Evolutionary conservation across 2,113 vertebrate genomes (phyloP).

Genomic region (Spermophilus dauricus): DNA sequence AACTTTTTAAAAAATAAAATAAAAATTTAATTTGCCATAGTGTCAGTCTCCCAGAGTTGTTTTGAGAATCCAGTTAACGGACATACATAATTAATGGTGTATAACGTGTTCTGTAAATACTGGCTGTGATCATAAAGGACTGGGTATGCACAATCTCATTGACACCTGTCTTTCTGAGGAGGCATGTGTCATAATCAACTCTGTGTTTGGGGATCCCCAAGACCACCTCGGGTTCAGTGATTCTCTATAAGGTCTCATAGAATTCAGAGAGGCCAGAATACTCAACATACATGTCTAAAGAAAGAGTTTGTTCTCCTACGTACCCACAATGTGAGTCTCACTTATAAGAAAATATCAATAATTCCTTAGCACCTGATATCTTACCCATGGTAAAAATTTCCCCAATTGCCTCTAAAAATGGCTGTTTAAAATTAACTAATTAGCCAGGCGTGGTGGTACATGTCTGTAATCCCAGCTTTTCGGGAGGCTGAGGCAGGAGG

Average conservation of each 20-base stretch:
- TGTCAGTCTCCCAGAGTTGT: neutral
- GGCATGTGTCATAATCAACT: neutral
- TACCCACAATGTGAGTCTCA: no score
- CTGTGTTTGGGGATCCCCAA: neutral
- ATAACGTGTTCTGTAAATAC: neutral
- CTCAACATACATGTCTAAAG: neutral
- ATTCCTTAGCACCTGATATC: neutral
- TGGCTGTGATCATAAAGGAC: neutral
- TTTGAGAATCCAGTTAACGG: neutral
- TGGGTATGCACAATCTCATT: neutral
- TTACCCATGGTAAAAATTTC: neutral
- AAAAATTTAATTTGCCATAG: neutral
- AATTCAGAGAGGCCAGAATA: neutral
- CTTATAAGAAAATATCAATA: neutral
- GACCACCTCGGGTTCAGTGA: neutral
- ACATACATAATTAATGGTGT: neutral
- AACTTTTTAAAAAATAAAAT: no score
- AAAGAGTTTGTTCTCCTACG: neutral
- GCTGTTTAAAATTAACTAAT: no score
- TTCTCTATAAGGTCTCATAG: neutral
- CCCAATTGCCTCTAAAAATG: neutral
- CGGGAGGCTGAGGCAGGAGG: no score
- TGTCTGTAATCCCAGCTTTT: no score
- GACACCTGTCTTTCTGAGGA: neutral
- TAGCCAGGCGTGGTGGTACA: no score